Percentiles rank a stretch among this genome's conserved stretches.
Evolutionary conservation across 2,113 vertebrate species (phyloP).

Genomic region (Neofelis nebulosa): DNA sequence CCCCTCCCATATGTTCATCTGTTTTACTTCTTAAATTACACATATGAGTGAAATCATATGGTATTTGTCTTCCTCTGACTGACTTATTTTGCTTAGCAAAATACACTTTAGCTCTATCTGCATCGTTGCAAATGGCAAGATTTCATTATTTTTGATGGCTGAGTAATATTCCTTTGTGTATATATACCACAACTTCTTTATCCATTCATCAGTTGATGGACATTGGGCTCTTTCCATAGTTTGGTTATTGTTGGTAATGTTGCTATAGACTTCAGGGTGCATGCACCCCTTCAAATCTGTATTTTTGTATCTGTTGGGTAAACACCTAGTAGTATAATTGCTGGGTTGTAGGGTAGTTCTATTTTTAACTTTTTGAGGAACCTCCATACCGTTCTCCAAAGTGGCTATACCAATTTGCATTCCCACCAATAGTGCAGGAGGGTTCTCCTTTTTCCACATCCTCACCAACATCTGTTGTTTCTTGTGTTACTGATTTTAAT

Average conservation of each 20-base stretch:
- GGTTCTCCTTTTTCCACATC: neutral
- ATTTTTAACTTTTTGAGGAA: neutral
- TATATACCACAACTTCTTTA: neutral
- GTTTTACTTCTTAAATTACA: neutral
- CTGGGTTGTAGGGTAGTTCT: neutral
- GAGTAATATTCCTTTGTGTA: neutral
- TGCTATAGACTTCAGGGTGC: neutral
- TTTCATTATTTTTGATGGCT: neutral
- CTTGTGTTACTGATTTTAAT: neutral
- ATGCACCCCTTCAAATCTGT: neutral
- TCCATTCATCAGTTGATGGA: neutral
- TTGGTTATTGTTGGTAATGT: neutral
- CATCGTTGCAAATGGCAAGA: neutral
- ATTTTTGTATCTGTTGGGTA: neutral
- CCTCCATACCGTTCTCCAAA: neutral
- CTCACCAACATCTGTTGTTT: neutral
- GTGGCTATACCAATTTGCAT: neutral
- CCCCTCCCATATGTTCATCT: neutral
- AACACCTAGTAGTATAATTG: neutral
- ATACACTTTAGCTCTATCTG: neutral
- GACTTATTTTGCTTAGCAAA: neutral
- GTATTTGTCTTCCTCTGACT: neutral
- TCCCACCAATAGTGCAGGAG: neutral
- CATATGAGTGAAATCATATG: neutral
- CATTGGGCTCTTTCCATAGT: neutral